Conservation (phyloP, 2,113 vertebrate species). For the Austrofundulus limnaeus region DNA sequence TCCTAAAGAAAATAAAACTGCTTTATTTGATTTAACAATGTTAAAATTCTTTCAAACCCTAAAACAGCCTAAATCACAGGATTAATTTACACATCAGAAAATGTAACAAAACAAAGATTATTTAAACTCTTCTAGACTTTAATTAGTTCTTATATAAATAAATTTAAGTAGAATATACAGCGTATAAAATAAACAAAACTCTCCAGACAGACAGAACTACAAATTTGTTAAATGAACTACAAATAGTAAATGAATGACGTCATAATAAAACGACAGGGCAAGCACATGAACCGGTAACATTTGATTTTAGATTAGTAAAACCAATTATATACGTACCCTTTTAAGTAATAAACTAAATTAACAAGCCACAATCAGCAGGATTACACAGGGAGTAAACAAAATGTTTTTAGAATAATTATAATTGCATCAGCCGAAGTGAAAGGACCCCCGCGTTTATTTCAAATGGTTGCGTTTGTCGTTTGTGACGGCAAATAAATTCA, state of each 20-base stretch:
- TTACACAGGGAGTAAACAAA: not conserved
- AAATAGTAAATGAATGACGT: conserved; percentile 17
- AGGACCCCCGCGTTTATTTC: conserved; percentile 56
- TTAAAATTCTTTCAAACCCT: too few species aligned
- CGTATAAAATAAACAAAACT: too few species aligned
- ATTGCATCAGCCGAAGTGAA: conserved; percentile 70
- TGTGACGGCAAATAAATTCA: not conserved
- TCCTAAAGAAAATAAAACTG: too few species aligned
- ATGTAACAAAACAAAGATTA: too few species aligned
- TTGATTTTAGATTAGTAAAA: not conserved
- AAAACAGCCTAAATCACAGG: too few species aligned
- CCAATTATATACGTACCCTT: rapidly evolving
- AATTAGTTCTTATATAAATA: too few species aligned
- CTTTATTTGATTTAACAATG: too few species aligned
- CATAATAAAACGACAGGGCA: conserved; percentile 47
- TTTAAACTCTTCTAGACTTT: too few species aligned
- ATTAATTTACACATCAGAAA: too few species aligned
- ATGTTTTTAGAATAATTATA: not conserved
- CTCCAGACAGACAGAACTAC: too few species aligned
- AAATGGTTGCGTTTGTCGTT: not conserved
- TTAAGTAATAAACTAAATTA: rapidly evolving
- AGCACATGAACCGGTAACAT: not conserved
- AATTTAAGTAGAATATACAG: too few species aligned
- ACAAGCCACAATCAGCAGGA: rapidly evolving
- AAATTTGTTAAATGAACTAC: conserved; percentile 22